Base-by-base conservation (phyloP, 2,113 vertebrate species). In the Condylura cristata region DNA sequence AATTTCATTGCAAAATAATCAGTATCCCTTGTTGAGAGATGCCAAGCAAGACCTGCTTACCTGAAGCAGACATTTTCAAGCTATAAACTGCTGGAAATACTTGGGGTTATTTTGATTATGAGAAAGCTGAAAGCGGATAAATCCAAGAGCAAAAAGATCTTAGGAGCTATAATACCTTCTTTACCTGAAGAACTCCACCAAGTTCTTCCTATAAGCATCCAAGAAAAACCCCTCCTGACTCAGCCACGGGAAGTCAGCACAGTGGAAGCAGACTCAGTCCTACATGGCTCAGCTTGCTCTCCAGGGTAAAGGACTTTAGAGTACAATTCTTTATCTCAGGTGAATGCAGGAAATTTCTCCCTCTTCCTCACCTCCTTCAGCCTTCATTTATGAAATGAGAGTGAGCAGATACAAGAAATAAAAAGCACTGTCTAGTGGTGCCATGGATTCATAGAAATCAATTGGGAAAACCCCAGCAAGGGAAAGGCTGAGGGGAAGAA, bases 1-100 rank as follows among this genome's bases (percentile, higher is more conserved):
- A 9, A 30, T 74, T 87, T 84, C 41, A 41, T 63, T 94, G 16
- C 24, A 61, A 87, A 83, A 41, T 74, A 79, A 85, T 72, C 72
- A 72, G 34, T 46, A 44, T 1, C 60, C 16, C 32, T 68, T 89
- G 4, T 32, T 66, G 66, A 89, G 32, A 78, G 30, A 58, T 0
- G 63, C 28, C 24, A 61, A 46, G 17, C 34, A n/a, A 66, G 9
- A 72, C 44, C 39, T 58, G 4, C 22, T 91, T 44, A 56, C 16
- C 56, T 61, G 26, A 18, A 89, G 24, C 22, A 10, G 41, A 86
- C 60, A 17, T 66, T 44, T 8, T 41, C n/a, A 39, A 91, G 37
- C 0, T 22, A 9, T 24, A 34, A 71, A 65, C 14, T 28, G 34
- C 14, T 34, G 63, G 34, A 0, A 56, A 44, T 3, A 66, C 6